A percentile compares a stretch with the other conserved stretches of the same genome.
phyloP scores from a whole-genome alignment of 1,140 invertebrate species.

The Caenorhabditis remanei region DNA sequence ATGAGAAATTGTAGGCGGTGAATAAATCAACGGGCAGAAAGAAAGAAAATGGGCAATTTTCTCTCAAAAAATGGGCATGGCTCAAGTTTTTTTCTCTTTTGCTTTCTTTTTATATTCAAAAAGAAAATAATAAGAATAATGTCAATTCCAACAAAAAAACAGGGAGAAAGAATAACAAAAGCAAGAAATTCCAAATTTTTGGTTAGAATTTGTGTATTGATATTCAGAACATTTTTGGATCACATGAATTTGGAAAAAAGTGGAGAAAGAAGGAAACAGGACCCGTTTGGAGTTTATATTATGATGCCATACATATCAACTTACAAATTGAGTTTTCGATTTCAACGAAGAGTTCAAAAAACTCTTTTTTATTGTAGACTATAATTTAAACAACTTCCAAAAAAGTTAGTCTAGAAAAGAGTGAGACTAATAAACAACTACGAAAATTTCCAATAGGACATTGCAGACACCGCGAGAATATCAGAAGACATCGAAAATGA shows the following conservation, averaged over 20 bases:
- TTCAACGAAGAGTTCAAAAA: too few relatives aligned
- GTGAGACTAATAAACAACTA: neutral
- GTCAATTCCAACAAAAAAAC: neutral
- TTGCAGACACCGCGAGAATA: neutral
- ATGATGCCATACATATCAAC: conserved; percentile 29
- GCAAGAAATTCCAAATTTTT: neutral
- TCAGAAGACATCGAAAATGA: neutral
- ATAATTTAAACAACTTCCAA: too few relatives aligned
- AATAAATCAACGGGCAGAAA: conserved; percentile 52
- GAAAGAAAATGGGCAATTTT: conserved; percentile 45
- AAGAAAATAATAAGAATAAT: too few relatives aligned
- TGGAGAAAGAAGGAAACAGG: neutral
- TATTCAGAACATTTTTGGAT: too few relatives aligned
- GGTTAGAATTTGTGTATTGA: neutral
- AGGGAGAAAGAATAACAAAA: neutral
- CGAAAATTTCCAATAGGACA: neutral
- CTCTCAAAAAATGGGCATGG: conserved; percentile 38
- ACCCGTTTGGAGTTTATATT: neutral
- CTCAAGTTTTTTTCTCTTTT: conserved; percentile 23
- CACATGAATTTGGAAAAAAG: neutral
- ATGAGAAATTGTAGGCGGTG: conserved; percentile 52
- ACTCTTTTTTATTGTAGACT: too few relatives aligned
- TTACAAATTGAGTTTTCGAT: neutral
- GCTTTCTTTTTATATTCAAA: too few relatives aligned
- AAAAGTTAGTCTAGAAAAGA: too few relatives aligned